Conservation (phyloP, 2,888 invertebrate genomes). For the Sipha maydis region DNA sequence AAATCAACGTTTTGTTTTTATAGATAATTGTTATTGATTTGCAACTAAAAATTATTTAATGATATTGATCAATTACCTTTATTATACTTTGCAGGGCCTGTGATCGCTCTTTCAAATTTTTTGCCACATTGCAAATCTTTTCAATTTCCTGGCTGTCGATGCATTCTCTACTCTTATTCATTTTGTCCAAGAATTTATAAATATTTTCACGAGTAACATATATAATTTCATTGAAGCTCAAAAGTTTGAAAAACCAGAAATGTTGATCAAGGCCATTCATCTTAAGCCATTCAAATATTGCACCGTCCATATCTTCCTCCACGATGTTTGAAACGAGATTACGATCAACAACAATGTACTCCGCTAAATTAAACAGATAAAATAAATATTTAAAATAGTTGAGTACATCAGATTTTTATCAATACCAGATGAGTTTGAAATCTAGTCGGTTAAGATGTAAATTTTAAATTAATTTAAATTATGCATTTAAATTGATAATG, state of each 20-base stretch:
- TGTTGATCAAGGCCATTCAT: neutral
- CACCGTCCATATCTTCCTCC: neutral
- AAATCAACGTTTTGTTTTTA: neutral
- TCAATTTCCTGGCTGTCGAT: neutral
- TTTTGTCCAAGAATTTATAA: neutral
- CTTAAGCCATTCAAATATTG: neutral
- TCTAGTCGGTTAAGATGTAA: too few relatives aligned
- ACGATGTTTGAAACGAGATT: too few relatives aligned
- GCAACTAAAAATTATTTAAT: neutral
- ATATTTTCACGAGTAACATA: neutral
- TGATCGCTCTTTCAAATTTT: neutral
- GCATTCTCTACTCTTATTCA: neutral
- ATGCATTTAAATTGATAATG: too few relatives aligned
- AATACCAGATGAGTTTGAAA: too few relatives aligned
- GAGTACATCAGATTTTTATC: too few relatives aligned
- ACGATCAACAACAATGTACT: too few relatives aligned
- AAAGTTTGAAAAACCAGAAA: neutral
- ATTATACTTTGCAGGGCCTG: neutral
- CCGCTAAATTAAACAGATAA: too few relatives aligned
- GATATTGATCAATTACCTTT: neutral
- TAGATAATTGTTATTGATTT: neutral
- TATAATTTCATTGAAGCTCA: neutral
- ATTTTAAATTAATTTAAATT: too few relatives aligned
- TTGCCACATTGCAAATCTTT: neutral
- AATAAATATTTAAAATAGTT: too few relatives aligned